These are phyloP conservation scores for Drosophila sulfurigaster DNA, from an alignment of 1,140 invertebrate species.

Conservation along the genomic window DNA sequence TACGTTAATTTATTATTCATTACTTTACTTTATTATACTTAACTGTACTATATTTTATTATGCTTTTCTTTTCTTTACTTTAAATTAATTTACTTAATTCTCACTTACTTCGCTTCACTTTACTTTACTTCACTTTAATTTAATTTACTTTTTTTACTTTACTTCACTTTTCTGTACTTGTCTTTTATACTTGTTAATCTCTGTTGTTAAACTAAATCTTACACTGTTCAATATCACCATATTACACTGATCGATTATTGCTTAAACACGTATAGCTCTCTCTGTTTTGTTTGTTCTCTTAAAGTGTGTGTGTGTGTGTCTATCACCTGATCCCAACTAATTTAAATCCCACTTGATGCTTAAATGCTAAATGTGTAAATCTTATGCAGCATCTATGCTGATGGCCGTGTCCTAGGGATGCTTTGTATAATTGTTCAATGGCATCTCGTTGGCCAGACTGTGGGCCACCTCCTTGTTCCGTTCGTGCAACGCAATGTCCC, in stretches of 20 bases:
- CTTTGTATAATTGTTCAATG: conserved; percentile 82
- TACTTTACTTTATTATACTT: background rate
- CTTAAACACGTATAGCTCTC: conserved; percentile 46
- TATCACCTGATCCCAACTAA: conserved; percentile 67
- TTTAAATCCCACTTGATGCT: conserved; percentile 7
- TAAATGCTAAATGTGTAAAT: conserved; percentile 37
- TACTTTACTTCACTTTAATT: conserved; percentile 2
- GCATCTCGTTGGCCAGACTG: conserved; percentile 76
- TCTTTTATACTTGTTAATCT: background rate
- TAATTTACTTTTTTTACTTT: background rate
- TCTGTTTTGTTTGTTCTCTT: conserved; percentile 36
- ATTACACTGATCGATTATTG: conserved; percentile 30
- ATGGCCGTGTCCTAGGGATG: conserved; percentile 83
- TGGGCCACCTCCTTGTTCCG: conserved; percentile 77
- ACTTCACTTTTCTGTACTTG: background rate
- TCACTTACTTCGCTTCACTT: background rate
- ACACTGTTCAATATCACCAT: conserved; percentile 49
- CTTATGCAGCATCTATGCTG: conserved; percentile 72
- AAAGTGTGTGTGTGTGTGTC: conserved; percentile 29
- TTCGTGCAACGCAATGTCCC: conserved; percentile 78
- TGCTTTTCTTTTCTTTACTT: background rate
- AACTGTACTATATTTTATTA: background rate
- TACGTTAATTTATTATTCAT: background rate
- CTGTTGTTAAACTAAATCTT: conserved; percentile 24
- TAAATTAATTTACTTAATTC: background rate